A percentile compares a stretch with the other conserved stretches of the same genome.
phyloP scores from a whole-genome alignment of 2,888 invertebrate species.

The Drosophila suboccidentalis region DNA sequence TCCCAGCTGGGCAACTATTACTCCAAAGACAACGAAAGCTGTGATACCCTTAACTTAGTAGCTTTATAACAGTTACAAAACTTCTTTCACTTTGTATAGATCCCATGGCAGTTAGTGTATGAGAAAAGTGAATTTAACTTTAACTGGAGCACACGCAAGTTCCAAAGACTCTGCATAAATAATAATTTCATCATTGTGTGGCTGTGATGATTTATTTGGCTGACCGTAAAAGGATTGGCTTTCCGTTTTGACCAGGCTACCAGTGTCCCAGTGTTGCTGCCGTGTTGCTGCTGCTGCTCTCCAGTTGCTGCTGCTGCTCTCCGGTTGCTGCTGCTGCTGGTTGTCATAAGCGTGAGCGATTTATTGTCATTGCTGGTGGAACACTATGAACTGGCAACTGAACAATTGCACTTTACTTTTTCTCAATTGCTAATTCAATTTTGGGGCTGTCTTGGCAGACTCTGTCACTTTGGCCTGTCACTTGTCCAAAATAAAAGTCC shows the following conservation, averaged over 20 bases:
- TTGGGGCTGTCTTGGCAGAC: slow-evolving; percentile 53
- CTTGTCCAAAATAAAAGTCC: slow-evolving; percentile 43
- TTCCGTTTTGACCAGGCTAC: slow-evolving; percentile 57
- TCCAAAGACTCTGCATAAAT: slow-evolving; percentile 73
- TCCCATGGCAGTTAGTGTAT: slow-evolving; percentile 34
- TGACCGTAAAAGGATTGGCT: slow-evolving; percentile 75
- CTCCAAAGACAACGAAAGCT: slow-evolving; percentile 9
- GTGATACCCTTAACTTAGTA: slow-evolving; percentile 33
- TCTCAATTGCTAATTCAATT: slow-evolving; percentile 78
- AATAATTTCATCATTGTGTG: slow-evolving; percentile 85
- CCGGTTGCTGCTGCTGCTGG: slow-evolving; percentile 26
- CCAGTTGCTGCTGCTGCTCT: slow-evolving; percentile 2
- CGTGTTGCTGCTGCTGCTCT: slow-evolving; percentile 4
- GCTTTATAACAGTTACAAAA: not conserved
- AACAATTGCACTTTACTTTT: slow-evolving; percentile 64
- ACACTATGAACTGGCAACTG: slow-evolving; percentile 55
- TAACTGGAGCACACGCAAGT: slow-evolving; percentile 80
- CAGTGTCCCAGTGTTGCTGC: slow-evolving; percentile 13
- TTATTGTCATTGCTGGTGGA: slow-evolving; percentile 79
- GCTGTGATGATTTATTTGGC: slow-evolving; percentile 82
- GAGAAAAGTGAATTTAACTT: slow-evolving; percentile 66
- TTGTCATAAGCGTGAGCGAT: slow-evolving; percentile 83
- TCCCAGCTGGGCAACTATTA: slow-evolving; percentile 17
- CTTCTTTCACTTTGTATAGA: not conserved
- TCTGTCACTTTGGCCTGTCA: slow-evolving; percentile 67